Evolutionary conservation across 2,888 invertebrate species (phyloP).

Genomic region (Chaitophorus viminalis): DNA sequence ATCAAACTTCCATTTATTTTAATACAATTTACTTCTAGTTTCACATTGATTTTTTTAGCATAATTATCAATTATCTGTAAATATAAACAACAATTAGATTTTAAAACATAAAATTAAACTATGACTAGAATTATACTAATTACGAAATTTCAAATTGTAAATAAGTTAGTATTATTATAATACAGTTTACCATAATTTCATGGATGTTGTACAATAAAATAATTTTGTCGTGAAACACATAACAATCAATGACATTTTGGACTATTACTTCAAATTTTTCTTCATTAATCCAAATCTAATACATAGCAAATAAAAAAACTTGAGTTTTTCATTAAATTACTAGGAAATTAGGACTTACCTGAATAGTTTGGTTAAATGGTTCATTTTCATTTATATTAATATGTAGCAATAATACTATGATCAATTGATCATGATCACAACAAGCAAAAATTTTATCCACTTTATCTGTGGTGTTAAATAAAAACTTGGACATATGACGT

Average conservation of each 20-base stretch:
- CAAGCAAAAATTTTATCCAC: slow-evolving; percentile 30
- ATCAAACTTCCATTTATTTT: slow-evolving; percentile 38
- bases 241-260: slow-evolving; percentile 34
- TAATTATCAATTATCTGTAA: slow-evolving; percentile 24
- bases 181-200: slow-evolving; percentile 21
- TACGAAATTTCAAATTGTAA: not conserved
- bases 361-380: not conserved
- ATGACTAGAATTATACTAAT: not conserved
- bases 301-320: not conserved
- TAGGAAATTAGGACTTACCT: slow-evolving; percentile 14
- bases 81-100: not conserved
- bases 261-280: not conserved
- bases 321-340: not conserved
- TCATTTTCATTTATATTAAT: not conserved
- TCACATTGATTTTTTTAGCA: not conserved
- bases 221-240: slow-evolving; percentile 25
- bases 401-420: not conserved
- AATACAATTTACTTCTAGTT: slow-evolving; percentile 20
- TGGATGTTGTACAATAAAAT: slow-evolving; percentile 16
- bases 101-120: not conserved
- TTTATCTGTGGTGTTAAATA: slow-evolving; percentile 6
- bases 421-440: not conserved
- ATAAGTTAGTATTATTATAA: not conserved
- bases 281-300: slow-evolving; percentile 41
- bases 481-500: slow-evolving; percentile 3